Conservation (phyloP, 2,888 invertebrate species). For the Cheilosia impressa region DNA sequence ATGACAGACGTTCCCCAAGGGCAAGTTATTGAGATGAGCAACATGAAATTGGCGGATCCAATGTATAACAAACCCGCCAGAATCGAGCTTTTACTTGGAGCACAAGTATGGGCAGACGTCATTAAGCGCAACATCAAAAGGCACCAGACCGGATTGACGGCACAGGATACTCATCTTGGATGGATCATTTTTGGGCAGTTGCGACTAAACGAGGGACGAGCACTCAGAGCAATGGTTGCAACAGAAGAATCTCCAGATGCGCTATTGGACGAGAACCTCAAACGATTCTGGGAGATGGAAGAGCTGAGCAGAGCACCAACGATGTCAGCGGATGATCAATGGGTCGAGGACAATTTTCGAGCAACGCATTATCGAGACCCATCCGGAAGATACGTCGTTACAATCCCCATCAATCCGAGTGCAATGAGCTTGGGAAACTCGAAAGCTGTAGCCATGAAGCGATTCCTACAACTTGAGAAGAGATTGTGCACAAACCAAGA, state of each 20-base stretch:
- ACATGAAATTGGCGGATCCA: conserved; percentile 21
- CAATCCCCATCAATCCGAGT: too few relatives aligned
- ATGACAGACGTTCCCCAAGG: too few relatives aligned
- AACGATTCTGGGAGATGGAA: conserved; percentile 18
- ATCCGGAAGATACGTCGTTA: too few relatives aligned
- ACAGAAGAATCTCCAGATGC: background rate
- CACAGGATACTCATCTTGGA: conserved; percentile 19
- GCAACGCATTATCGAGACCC: too few relatives aligned
- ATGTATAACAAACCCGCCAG: conserved; percentile 22
- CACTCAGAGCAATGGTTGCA: conserved; percentile 5
- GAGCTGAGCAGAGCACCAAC: conserved; percentile 2
- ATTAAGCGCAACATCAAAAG: conserved; percentile 28
- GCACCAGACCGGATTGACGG: conserved; percentile 19
- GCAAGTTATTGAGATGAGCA: too few relatives aligned
- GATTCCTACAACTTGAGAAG: too few relatives aligned
- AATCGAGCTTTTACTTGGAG: conserved; percentile 27
- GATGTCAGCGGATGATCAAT: conserved; percentile 5
- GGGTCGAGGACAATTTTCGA: too few relatives aligned
- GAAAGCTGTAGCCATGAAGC: too few relatives aligned
- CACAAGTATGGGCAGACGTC: conserved; percentile 31
- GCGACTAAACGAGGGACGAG: background rate
- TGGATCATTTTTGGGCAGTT: conserved; percentile 41
- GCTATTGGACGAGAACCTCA: conserved; percentile 7
- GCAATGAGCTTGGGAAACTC: too few relatives aligned
- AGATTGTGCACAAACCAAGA: background rate